These are phyloP conservation scores for Crotalus viridis DNA, from an alignment of 2,113 vertebrate genomes.

Conservation along the genomic window DNA sequence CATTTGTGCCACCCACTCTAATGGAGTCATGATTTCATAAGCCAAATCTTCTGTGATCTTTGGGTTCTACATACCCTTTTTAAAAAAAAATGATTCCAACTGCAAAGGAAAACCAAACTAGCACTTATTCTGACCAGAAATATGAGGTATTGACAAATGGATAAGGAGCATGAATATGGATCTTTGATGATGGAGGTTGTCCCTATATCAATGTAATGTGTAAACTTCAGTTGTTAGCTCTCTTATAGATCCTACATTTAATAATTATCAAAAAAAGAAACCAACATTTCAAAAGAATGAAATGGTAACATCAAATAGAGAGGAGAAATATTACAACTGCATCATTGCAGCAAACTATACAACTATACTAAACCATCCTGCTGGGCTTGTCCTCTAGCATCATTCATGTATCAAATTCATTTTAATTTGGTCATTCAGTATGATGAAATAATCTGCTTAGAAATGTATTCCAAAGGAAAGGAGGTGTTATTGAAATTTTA, in stretches of 20 bases:
- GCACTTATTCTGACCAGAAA: background rate
- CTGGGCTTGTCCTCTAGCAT: too few species aligned
- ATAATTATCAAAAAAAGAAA: background rate
- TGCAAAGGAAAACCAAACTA: background rate
- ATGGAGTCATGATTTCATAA: background rate
- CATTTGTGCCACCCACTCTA: background rate
- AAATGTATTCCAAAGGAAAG: background rate
- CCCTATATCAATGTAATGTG: background rate
- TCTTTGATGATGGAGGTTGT: too few species aligned
- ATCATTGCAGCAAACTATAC: background rate
- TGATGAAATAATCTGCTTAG: background rate
- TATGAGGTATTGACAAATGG: background rate
- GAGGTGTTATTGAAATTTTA: background rate
- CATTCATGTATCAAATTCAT: background rate
- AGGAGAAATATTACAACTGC: background rate
- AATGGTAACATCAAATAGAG: background rate
- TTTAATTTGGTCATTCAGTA: background rate
- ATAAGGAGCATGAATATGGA: background rate
- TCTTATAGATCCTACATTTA: background rate
- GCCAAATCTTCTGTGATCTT: background rate
- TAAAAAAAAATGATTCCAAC: background rate
- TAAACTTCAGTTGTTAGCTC: background rate
- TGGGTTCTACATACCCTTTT: background rate
- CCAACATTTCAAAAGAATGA: background rate
- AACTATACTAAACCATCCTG: background rate